Percentiles rank a stretch among this genome's conserved stretches.
These are phyloP conservation scores for Brachirus orientalis DNA, from an alignment of 2,113 vertebrate genomes.

Conservation along the genomic window DNA sequence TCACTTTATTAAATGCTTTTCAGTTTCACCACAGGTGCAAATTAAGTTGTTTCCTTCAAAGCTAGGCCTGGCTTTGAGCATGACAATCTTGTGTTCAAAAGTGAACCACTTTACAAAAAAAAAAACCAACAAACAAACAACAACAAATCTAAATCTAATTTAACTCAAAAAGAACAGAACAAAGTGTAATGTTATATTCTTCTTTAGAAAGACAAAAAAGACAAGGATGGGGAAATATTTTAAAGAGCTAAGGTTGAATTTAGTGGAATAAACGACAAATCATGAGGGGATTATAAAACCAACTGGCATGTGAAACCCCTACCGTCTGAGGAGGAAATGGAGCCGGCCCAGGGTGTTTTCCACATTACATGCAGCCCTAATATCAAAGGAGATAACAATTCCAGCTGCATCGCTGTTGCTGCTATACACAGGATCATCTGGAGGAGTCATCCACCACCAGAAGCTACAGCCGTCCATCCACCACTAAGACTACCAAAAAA, in stretches of 20 bases:
- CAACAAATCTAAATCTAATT: not conserved
- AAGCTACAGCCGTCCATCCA: constrained; percentile 18
- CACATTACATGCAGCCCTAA: constrained; percentile 78
- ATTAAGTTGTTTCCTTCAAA: constrained; percentile 26
- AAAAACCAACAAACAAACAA: not conserved
- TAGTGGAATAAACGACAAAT: constrained; percentile 72
- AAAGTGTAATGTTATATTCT: constrained; percentile 35
- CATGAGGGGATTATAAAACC: constrained; percentile 72
- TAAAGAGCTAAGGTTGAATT: constrained; percentile 71
- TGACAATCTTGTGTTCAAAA: not conserved
- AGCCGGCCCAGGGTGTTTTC: constrained; percentile 77
- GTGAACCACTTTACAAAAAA: constrained; percentile 5
- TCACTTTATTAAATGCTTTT: constrained; percentile 42
- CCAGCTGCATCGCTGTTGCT: constrained; percentile 78
- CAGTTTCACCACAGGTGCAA: constrained; percentile 40
- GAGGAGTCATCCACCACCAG: constrained; percentile 68
- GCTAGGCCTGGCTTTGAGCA: constrained; percentile 3
- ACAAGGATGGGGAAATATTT: constrained; percentile 64
- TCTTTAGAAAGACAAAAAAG: constrained; percentile 5
- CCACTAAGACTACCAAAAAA: constrained; percentile 1
- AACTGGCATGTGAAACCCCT: constrained; percentile 74
- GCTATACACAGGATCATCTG: constrained; percentile 78
- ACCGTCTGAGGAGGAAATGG: constrained; percentile 76
- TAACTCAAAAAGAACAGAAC: constrained; percentile 31
- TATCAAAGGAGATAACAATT: constrained; percentile 84